A percentile compares a stretch with the other conserved stretches of the same genome.
phyloP scores from a whole-genome alignment of 2,113 vertebrate species.

The Oreocharis arfaki region DNA sequence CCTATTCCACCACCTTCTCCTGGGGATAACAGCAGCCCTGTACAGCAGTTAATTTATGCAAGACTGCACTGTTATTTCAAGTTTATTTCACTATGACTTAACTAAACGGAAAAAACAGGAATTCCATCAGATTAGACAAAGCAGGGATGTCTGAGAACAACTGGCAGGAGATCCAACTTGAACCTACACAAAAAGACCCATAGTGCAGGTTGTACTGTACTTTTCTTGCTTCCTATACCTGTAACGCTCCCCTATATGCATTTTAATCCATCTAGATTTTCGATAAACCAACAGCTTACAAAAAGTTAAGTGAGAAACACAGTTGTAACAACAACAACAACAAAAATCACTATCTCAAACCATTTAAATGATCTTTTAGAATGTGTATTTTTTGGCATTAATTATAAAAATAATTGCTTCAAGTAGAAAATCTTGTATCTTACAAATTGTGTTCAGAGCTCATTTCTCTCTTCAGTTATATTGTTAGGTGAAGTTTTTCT shows the following conservation, averaged over 20 bases:
- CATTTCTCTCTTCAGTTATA: background rate
- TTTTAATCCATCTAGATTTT: background rate
- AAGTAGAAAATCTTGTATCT: background rate
- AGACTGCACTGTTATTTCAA: background rate
- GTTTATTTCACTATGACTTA: background rate
- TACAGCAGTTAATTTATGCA: background rate
- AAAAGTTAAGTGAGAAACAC: background rate
- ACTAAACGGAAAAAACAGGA: background rate
- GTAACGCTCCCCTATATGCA: rapidly evolving
- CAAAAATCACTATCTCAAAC: background rate
- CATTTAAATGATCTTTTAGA: background rate
- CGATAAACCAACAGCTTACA: background rate
- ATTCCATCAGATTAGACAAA: background rate
- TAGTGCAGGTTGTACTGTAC: background rate
- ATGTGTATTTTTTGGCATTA: rapidly evolving
- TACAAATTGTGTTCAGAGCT: background rate
- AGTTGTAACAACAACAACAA: background rate
- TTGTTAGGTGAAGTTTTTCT: background rate
- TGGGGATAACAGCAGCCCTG: background rate
- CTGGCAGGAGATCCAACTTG: background rate
- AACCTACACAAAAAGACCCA: background rate
- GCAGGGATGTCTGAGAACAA: background rate
- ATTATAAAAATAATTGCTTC: background rate
- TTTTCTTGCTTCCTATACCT: background rate
- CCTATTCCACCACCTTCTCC: background rate